Evolutionary conservation across 64 coral and sea anemone genomes (phyloP).

Genomic region (Montipora sp.): DNA sequence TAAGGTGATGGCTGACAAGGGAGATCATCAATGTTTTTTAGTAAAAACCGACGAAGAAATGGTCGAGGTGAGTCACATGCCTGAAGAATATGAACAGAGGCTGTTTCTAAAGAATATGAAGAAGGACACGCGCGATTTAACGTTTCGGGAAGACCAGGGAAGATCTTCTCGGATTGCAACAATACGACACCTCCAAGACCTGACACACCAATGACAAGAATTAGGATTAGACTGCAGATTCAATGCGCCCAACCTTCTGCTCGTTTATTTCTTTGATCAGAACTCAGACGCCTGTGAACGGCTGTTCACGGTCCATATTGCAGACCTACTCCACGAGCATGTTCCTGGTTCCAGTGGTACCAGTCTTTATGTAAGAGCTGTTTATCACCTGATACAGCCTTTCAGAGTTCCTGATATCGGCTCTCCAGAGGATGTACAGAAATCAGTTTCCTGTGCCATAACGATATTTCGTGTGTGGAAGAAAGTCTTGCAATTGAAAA

Average conservation of each 20-base stretch:
- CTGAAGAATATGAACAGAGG: constrained; percentile 19
- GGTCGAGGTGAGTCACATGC: too few relatives aligned
- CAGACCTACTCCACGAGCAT: constrained; percentile 56
- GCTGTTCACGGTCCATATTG: constrained; percentile 14
- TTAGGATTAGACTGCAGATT: too few relatives aligned
- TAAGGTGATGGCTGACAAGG: too few relatives aligned
- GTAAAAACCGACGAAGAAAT: too few relatives aligned
- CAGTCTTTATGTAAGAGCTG: constrained; percentile 47
- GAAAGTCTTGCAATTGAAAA: not conserved
- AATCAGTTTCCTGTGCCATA: constrained; percentile 42
- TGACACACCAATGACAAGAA: constrained; percentile 39
- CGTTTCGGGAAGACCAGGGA: constrained; percentile 42
- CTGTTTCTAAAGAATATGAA: constrained; percentile 63
- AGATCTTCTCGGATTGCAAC: constrained; percentile 24
- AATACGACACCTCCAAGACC: constrained; percentile 51
- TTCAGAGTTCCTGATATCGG: not conserved
- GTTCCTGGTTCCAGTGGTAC: constrained; percentile 53
- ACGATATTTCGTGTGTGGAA: constrained; percentile 6
- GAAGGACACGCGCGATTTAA: constrained; percentile 60
- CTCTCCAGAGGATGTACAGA: constrained; percentile 6
- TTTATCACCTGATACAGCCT: constrained; percentile 2
- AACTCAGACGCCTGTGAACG: constrained; percentile 55
- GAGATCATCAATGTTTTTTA: too few relatives aligned
- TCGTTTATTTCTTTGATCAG: constrained; percentile 36
- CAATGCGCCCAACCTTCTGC: not conserved